These are phyloP conservation scores for Baryphthengus martii DNA, from an alignment of 2,113 vertebrate genomes.

Conservation along the genomic window DNA sequence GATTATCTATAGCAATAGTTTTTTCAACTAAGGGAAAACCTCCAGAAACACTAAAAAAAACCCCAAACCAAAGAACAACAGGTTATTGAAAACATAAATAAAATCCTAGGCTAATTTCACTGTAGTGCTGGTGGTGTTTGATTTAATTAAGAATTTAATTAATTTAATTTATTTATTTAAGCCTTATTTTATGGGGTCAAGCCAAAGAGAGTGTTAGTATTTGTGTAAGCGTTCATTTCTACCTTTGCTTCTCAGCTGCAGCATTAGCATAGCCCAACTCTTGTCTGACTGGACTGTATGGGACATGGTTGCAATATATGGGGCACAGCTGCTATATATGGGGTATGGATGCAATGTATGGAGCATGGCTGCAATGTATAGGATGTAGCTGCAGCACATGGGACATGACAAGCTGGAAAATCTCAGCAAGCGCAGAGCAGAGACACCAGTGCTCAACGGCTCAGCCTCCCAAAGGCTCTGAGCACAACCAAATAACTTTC, in stretches of 20 bases:
- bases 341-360: neutral
- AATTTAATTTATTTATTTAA: neutral
- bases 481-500: neutral
- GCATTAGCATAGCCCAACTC: rapidly evolving
- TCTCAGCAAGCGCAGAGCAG: neutral
- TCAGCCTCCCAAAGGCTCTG: neutral
- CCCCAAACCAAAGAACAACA: neutral
- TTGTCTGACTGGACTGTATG: neutral
- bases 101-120: neutral
- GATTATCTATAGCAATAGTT: neutral
- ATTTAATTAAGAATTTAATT: neutral
- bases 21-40: neutral
- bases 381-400: neutral
- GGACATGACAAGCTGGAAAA: neutral
- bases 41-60: neutral
- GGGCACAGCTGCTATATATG: neutral
- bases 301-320: neutral
- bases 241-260: neutral
- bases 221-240: neutral
- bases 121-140: neutral
- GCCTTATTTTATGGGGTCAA: neutral
- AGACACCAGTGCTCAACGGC: neutral
- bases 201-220: neutral
- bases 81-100: neutral
- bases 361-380: neutral